These are phyloP conservation scores for Fukomys damarensis DNA, from an alignment of 2,113 vertebrate genomes.

Conservation along the genomic window DNA sequence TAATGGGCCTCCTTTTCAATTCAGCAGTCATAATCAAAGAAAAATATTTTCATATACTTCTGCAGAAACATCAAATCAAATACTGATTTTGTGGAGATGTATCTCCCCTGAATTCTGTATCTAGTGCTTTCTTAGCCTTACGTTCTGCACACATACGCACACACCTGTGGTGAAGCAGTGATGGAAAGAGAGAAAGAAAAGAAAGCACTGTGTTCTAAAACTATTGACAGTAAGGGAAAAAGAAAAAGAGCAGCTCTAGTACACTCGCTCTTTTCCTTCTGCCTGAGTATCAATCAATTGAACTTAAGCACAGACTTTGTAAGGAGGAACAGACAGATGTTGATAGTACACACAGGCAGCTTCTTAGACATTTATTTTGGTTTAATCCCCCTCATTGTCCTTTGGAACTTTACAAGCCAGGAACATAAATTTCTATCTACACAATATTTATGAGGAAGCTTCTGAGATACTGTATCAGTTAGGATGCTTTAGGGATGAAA, in stretches of 20 bases:
- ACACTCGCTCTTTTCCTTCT: not conserved
- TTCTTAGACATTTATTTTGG: not conserved
- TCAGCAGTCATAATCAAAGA: slow-evolving; percentile 63
- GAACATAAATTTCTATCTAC: not conserved
- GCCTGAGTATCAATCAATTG: not conserved
- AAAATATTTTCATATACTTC: slow-evolving; percentile 60
- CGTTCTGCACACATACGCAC: too few relatives aligned
- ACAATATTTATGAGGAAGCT: not conserved
- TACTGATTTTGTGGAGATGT: slow-evolving; percentile 17
- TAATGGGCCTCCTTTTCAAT: slow-evolving; percentile 75
- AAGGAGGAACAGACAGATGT: not conserved
- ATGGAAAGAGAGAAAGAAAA: not conserved
- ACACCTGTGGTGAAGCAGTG: not conserved
- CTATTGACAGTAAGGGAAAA: not conserved
- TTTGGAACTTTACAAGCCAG: slow-evolving; percentile 27
- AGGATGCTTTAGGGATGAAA: not conserved
- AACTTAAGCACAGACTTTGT: not conserved
- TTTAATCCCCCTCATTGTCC: not conserved
- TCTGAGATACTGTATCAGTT: not conserved
- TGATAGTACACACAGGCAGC: not conserved
- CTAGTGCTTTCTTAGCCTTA: not conserved
- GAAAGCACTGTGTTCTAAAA: slow-evolving; percentile 4
- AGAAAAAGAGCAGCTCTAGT: not conserved
- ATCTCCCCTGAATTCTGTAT: not conserved
- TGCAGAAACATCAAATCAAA: slow-evolving; percentile 67